Conservation (phyloP, 2,888 invertebrate genomes). For the Melinaea menophilus region DNA sequence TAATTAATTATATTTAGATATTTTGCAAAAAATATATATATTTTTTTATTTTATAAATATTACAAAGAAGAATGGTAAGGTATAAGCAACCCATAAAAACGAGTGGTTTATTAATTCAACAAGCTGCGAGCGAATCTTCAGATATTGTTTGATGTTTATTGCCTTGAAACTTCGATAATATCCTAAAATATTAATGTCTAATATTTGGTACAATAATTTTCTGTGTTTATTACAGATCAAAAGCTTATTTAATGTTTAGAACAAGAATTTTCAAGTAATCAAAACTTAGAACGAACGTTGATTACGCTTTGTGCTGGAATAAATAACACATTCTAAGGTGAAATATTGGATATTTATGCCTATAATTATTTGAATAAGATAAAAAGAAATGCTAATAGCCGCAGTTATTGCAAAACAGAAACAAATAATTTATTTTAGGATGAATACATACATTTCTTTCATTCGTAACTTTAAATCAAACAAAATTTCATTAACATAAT, state of each 20-base stretch:
- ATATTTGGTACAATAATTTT: neutral
- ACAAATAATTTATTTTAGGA: too few species aligned
- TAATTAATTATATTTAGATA: too few species aligned
- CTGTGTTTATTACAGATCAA: conserved; percentile 27
- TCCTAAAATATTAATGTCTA: conserved; percentile 4
- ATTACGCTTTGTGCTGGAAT: conserved; percentile 3
- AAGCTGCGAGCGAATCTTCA: conserved; percentile 1
- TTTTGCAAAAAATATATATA: too few species aligned
- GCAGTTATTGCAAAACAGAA: too few species aligned
- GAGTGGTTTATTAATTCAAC: conserved; percentile 8
- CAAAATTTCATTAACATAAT: neutral
- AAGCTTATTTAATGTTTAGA: conserved; percentile 24
- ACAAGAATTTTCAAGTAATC: conserved; percentile 37
- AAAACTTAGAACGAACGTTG: conserved; percentile 27
- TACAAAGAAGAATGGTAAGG: neutral
- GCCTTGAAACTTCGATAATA: conserved; percentile 4
- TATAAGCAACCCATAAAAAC: neutral
- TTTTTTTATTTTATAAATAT: neutral
- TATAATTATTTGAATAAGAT: conserved; percentile 2
- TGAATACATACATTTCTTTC: too few species aligned
- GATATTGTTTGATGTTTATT: conserved; percentile 7
- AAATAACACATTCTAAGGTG: conserved; percentile 2
- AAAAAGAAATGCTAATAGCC: conserved; percentile 5
- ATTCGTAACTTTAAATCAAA: too few species aligned
- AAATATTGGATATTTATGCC: neutral